Evolutionary conservation across 1,140 invertebrate genomes (phyloP).

Genomic region (Neuroterus valhalla): DNA sequence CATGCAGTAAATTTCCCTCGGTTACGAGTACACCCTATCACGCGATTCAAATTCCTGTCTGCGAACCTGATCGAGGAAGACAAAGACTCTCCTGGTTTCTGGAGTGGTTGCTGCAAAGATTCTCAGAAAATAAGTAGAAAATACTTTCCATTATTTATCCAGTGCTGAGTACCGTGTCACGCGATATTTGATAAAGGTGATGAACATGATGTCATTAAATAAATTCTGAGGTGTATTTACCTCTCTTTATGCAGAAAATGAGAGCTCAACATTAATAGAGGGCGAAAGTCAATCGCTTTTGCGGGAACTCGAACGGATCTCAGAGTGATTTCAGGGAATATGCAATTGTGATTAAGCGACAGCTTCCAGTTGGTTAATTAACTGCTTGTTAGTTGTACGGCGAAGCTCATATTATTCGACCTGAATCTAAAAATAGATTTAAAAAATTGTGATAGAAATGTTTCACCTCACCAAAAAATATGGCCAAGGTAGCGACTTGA

Average conservation of each 20-base stretch:
- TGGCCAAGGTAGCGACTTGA: no score
- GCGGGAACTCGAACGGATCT: not conserved
- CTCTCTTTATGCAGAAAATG: not conserved
- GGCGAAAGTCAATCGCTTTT: not conserved
- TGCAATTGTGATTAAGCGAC: not conserved
- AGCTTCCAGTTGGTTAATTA: slow-evolving; percentile 1
- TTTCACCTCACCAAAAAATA: not conserved
- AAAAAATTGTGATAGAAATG: no score
- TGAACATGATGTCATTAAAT: slow-evolving; percentile 46
- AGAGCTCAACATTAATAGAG: not conserved
- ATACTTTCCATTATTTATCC: slow-evolving; percentile 58
- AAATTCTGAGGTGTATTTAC: not conserved
- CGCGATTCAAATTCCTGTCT: slow-evolving; percentile 60
- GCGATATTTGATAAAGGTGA: slow-evolving; percentile 54
- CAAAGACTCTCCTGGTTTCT: slow-evolving; percentile 40
- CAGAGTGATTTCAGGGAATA: not conserved
- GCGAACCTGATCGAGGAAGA: slow-evolving; percentile 53
- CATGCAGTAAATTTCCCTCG: slow-evolving; percentile 70
- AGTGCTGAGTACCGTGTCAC: slow-evolving; percentile 48
- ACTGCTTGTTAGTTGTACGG: not conserved
- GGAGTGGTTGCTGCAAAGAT: slow-evolving; percentile 48
- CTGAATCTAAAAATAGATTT: no score
- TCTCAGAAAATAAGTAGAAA: slow-evolving; percentile 49
- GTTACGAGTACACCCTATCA: slow-evolving; percentile 60
- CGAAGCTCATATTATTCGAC: not conserved